Conservation (phyloP, 2,797 vertebrate genomes). For the Sphaeramia orbicularis region DNA sequence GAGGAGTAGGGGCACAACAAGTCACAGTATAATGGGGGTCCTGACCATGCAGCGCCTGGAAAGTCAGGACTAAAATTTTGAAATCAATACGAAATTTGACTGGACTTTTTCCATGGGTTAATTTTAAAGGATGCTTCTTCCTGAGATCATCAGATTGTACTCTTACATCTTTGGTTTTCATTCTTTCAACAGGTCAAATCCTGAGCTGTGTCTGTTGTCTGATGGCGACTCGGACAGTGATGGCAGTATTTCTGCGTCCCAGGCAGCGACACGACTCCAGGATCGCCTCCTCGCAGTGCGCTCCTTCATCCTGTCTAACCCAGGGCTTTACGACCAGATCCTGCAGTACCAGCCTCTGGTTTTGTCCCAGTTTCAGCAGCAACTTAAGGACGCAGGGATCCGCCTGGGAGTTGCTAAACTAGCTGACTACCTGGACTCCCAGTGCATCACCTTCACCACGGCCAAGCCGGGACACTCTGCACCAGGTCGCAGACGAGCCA, state of each 20-base stretch:
- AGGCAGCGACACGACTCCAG: conserved; percentile 78
- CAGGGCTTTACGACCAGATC: conserved; percentile 85
- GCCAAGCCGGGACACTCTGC: conserved; percentile 80
- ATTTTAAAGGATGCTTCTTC: too few species aligned
- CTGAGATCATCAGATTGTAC: too few species aligned
- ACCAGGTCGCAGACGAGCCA: conserved; percentile 58
- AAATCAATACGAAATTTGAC: too few species aligned
- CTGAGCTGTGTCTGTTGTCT: conserved; percentile 77
- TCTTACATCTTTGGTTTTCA: too few species aligned
- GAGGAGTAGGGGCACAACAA: too few species aligned
- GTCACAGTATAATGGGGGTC: too few species aligned
- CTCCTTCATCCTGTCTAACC: conserved; percentile 86
- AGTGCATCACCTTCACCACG: conserved; percentile 94
- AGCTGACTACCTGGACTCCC: conserved; percentile 92
- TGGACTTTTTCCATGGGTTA: too few species aligned
- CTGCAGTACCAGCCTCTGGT: conserved; percentile 93
- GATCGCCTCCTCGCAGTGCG: conserved; percentile 84
- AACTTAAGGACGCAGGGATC: conserved; percentile 89
- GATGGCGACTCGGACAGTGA: conserved; percentile 84
- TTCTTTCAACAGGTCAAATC: conserved; percentile 79
- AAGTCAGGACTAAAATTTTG: too few species aligned
- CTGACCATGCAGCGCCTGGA: too few species aligned
- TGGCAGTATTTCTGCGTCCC: conserved; percentile 84
- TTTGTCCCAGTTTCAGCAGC: conserved; percentile 86
- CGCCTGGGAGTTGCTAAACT: conserved; percentile 88